Base-by-base conservation (phyloP, 1,140 invertebrate species). In the Leptonema lineaticorne region DNA sequence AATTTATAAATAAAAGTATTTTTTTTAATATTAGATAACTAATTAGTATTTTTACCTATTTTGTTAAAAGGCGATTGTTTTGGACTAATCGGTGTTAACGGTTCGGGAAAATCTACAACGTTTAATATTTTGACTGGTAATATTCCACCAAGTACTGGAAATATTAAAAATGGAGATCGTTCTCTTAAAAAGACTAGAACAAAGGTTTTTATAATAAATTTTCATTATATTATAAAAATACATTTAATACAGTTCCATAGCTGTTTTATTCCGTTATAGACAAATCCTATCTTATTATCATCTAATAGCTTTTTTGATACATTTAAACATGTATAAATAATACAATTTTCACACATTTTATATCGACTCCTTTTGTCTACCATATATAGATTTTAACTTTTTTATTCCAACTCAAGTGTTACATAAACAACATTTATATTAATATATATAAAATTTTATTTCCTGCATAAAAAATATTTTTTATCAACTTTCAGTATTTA, bases 51-150 rank as follows among this genome's bases (percentile, higher is more conserved):
- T n/a, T n/a, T n/a, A 11, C 5, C 11, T 33, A 22, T 59, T 59
- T 59, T 16, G 7, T 1, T 60, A 14, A 20, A 56, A 81, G 81
- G 80, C 7, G 90, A 94, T 79, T 92, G 91, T 75, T 93, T 94
- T 76, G 92, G 92, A 30, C 77, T 95, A 7, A 81, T 94, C 4
- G 92, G 92, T 0, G 85, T 89, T 22, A 92, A 92, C 76, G 90
- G 90, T 4, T 90, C 90, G 8, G 89, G 87, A 1, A 90, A 92
- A 77, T 89, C 90, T 3, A 89, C 89, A 0, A 90, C 87, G 0
- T 92, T 92, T 74, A 87, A 88, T 75, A 90, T 92, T 85, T 74
- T 92, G 27, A 92, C 90, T 0, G 91, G 89, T 2, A 84, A 86
- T 70, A 82, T 86, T 45, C 72, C 78, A 30, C 78, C 88, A 8